Percentiles rank a stretch among this genome's conserved stretches.
Conservation (phyloP, 2,113 vertebrate species). For the Hypomesus transpacificus region DNA sequence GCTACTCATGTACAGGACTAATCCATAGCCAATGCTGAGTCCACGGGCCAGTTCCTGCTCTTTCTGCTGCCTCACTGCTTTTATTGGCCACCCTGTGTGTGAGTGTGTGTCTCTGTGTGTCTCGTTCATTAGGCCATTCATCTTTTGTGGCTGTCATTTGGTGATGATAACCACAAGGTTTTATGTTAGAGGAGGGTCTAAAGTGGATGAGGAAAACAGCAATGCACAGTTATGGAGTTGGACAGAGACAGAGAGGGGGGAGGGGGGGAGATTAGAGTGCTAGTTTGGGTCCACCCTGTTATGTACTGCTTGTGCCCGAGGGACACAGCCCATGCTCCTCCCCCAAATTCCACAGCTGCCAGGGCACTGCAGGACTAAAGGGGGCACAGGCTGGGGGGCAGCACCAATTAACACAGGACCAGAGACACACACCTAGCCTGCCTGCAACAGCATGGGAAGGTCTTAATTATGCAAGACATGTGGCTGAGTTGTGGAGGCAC, state of each 20-base stretch:
- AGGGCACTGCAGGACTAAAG: slow-evolving; percentile 20
- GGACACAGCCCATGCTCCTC: slow-evolving; percentile 34
- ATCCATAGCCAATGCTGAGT: slow-evolving; percentile 53
- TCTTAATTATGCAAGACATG: slow-evolving; percentile 49
- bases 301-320: slow-evolving; percentile 37
- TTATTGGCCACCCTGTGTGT: slow-evolving; percentile 36
- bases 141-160: neutral
- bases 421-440: slow-evolving; percentile 11
- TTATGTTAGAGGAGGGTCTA: neutral
- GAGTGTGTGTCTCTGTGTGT: slow-evolving; percentile 26
- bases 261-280: slow-evolving; percentile 18
- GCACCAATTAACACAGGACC: slow-evolving; percentile 2
- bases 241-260: slow-evolving; percentile 6
- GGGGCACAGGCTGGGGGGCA: slow-evolving; percentile 9
- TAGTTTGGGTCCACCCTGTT: slow-evolving; percentile 37
- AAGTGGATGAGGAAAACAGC: slow-evolving; percentile 25
- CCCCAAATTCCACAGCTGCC: slow-evolving; percentile 50
- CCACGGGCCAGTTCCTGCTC: slow-evolving; percentile 55
- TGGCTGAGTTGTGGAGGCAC: slow-evolving; percentile 40
- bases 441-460: slow-evolving; percentile 2
- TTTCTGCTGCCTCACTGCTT: slow-evolving; percentile 66
- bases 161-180: neutral
- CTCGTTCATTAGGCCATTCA: slow-evolving; percentile 38
- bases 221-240: slow-evolving; percentile 17
- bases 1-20: slow-evolving; percentile 54